Base-by-base conservation (phyloP, 1,140 invertebrate species). In the Phortica variegata region DNA sequence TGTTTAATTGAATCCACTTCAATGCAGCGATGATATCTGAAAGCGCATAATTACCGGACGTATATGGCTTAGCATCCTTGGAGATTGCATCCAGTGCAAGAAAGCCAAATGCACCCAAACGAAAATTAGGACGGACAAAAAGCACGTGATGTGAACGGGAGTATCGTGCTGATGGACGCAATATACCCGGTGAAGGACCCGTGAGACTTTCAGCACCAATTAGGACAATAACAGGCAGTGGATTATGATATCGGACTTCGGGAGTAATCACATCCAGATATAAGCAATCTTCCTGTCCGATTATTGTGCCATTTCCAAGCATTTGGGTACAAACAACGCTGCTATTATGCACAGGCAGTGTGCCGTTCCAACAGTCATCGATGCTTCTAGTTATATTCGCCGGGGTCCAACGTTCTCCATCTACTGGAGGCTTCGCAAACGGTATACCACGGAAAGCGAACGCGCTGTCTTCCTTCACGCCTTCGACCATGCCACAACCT, bases 401-500 rank as follows among this genome's bases (percentile, higher is more conserved):
- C 3, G 83, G 80, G 31, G 83, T 82, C 82, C 89, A 94, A 48
- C 91, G 81, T 18, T 80, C 78, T 34, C 86, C 81, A 9, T 78
- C 82, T 0, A 87, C 52, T 0, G 91, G 91, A 8, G 90, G 86
- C 12, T 85, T 61, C 2, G 91, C 91, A 73, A 91, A 95, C 0
- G 91, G 91, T 39, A 95, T 88, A 13, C 90, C 90, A 15, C 85
- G 84, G 75, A 94, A 94, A 2, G 87, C 87, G 56, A 86, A 87
- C 2, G 84, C 87, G 10, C 84, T 85, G 48, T 90, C 85, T 61
- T 91, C 85, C 18, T 86, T 75, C 8, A 87, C 68, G 13, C 91
- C 91, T 78, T 91, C 83, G 15, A 92, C 85, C 10, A 77, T 78
- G 41, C 90, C 90, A 72, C 91, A 94, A 1, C 85, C 81, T 9